phyloP scores from a whole-genome alignment of 1,140 invertebrate genomes.

The Aethina tumida region DNA sequence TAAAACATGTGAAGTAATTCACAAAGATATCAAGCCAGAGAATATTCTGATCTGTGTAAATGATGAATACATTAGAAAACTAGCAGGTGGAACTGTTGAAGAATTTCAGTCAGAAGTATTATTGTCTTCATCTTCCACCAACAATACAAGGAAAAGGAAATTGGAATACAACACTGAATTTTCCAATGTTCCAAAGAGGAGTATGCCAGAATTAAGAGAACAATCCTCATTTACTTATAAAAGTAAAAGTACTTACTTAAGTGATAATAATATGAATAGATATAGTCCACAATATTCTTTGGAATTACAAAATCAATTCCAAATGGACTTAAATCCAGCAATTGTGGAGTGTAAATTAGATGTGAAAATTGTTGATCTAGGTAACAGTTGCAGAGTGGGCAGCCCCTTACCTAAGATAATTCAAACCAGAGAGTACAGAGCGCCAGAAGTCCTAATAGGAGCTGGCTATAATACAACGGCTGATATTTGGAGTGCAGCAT shows the following conservation, averaged over 20 bases:
- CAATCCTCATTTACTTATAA: constrained; percentile 33
- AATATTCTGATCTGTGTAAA: constrained; percentile 93
- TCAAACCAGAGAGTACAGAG: constrained; percentile 96
- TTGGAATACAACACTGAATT: constrained; percentile 87
- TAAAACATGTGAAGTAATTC: constrained; percentile 95
- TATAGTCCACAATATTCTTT: too few species aligned
- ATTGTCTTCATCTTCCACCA: constrained; percentile 80
- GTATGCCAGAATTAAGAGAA: constrained; percentile 67
- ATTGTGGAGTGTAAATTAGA: constrained; percentile 75
- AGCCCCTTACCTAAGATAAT: constrained; percentile 95
- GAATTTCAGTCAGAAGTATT: constrained; percentile 80
- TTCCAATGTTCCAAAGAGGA: constrained; percentile 85
- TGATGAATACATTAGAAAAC: constrained; percentile 71
- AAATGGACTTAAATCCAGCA: constrained; percentile 62
- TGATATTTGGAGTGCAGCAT: constrained; percentile 98
- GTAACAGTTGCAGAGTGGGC: constrained; percentile 98
- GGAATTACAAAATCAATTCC: too few species aligned
- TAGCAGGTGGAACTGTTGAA: constrained; percentile 85
- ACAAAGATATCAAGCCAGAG: constrained; percentile 99
- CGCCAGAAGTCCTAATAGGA: constrained; percentile 90
- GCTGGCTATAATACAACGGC: constrained; percentile 90
- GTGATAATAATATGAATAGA: too few species aligned
- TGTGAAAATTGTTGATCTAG: constrained; percentile 95
- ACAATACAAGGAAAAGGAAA: constrained; percentile 95
- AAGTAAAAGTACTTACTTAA: constrained; percentile 30